Evolutionary conservation across 2,888 invertebrate genomes (phyloP), one percentile per base, ranked within the genome.

Genomic region (Criorhina ranunculi): DNA sequence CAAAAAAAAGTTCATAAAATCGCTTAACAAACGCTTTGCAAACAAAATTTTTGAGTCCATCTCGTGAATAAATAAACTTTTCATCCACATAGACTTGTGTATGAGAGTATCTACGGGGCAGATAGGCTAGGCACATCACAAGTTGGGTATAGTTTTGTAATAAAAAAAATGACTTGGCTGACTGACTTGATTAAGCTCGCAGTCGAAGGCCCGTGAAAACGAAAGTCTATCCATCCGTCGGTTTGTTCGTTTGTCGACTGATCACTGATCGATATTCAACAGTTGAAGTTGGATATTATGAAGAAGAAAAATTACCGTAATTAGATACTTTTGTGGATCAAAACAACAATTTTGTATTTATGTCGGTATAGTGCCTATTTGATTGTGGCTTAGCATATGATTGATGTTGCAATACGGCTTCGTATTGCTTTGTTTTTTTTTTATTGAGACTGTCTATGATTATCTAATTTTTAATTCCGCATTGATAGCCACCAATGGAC

Each of bases 381-480:
- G 83, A 79, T 57, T 83, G 67, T 57, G 69, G 67, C 51, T 67
- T 67, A 55, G 51, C 15, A 76, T 60, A 72, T 83, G 83, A 83
- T 83, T 75, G 73, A 79, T 83, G 83, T 83, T 73, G 78, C 73
- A 83, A 83, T 70, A 37, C 49, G 62, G 49, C 60, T 78, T 73
- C 15, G 67, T 29, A 73, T 67, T 57, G 64, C 44, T 77, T 29
- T 55, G 15, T 3, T 60, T 69, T 59, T 81, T 49, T 33, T 66
- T 19, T 24, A 44, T 33, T 55, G 19, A 33, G 46, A 37, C 53
- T 37, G 70, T 78, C 66, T 73, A 35, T 67, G 73, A 69, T 83
- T 83, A 83, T 73, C 83, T 83, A 83, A 83, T 83, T 83, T 73
- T 73, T 24, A 79, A 79, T 83, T 83, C 83, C 83, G 83, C 83